Base-by-base conservation (phyloP, 2,113 vertebrate genomes). In the Aldabrachelys gigantea region DNA sequence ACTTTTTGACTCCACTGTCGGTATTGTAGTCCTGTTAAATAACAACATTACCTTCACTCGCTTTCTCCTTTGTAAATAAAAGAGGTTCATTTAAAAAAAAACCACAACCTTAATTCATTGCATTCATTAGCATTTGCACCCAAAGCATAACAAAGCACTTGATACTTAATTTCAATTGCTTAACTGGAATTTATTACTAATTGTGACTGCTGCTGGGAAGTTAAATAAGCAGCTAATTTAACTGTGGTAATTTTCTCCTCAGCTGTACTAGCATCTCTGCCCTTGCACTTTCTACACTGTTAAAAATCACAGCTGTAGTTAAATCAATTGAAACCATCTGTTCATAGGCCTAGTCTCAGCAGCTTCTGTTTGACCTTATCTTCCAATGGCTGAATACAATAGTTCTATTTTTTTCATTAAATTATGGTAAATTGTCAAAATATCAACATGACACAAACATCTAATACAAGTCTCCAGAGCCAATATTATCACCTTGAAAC, bases 251-350 rank as follows among this genome's bases (percentile, higher is more conserved):
- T 21, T n/a, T 41, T 93, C 54, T 50, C 69, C 80, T 91, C 93
- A 92, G 82, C 69, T 91, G 92, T 95, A 83, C 76, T 52, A 44
- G 5, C 31, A 25, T 57, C 53, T 57, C 81, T 82, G 38, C 16
- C 25, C 82, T 92, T 89, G 65, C 31, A 87, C 93, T 94, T 97
- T 94, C 95, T 90, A 92, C 84, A 47, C 86, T 87, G 86, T 95
- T 97, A 95, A 91, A 76, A 91, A 85, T 80, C 0, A 0, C 84
- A 91, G 93, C 88, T 95, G 92, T 80, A 95, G 89, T 92, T 90
- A 82, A 94, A 84, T 91, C 97, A 94, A 86, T 90, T 92, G 80
- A 56, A 93, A 91, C 93, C 95, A 94, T 95, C 96, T 97, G 94
- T 92, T 95, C 93, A 87, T 87, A 88, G 69, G 78, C 89, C 53